Base-by-base conservation (phyloP, 1,140 invertebrate genomes). In the Aleiodes sp. region DNA sequence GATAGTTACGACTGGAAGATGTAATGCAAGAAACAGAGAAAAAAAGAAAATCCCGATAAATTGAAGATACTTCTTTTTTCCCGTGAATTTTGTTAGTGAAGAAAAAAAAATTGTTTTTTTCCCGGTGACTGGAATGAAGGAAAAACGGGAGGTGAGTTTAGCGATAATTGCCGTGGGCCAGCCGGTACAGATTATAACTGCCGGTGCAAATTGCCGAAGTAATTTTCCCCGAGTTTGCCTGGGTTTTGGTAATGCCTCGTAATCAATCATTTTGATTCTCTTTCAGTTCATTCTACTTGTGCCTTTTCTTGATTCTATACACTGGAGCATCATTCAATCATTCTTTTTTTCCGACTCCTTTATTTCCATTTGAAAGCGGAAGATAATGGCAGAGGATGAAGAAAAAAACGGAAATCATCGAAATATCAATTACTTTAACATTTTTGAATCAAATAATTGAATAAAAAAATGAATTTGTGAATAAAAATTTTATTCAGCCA, bases 161-260 rank as follows among this genome's bases (percentile, higher is more conserved):
- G 33, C 26, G 65, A 68, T 68, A 68, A 68, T 68, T 68, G 31
- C 46, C 21, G 0, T 12, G 28, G 65, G 9, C 39, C 57, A 62
- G 57, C 59, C 33, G 66, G 24, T 29, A 52, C 66, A 24, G 41
- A 68, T 68, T 68, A 62, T 68, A 41, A 62, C 39, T 19, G 60
- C 12, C 61, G 16, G 64, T 70, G 68, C 68, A 70, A 70, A 70
- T 70, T 70, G 35, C 61, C 41, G 31, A 29, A 64, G 61, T 64
- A 63, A 64, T 70, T 70, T 70, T 56, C 46, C 24, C 19, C 43
- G 43, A n/a, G 33, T 57, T 56, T 64, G 28, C 31, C 19, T n/a
- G 37, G 61, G 14, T 70, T 70, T 70, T 41, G 46, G 39, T 70
- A 64, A 70, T 56, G 28, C 28, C n/a, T 35, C 14, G 60, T 43